These are phyloP conservation scores for Drosophila niveifrons DNA, from an alignment of 2,888 invertebrate genomes.

Conservation along the genomic window DNA sequence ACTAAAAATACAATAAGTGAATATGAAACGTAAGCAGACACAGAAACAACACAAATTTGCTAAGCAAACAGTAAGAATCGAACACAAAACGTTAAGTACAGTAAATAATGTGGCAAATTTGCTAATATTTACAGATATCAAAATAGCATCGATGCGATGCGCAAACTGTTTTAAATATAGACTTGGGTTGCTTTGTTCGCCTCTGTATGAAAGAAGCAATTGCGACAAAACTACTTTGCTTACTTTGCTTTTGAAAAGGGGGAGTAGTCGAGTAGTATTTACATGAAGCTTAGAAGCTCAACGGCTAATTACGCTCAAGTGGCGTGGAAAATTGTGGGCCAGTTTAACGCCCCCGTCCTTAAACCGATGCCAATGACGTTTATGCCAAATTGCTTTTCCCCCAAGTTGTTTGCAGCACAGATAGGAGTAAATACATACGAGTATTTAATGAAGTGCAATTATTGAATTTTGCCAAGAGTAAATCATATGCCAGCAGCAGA, in stretches of 20 bases:
- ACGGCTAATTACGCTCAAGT: conserved; percentile 79
- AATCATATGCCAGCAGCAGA: conserved; percentile 49
- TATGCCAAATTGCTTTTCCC: conserved; percentile 75
- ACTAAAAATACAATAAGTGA: conserved; percentile 39
- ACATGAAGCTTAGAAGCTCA: conserved; percentile 70
- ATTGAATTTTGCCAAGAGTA: conserved; percentile 64
- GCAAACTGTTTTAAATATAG: conserved; percentile 70
- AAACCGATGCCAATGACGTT: conserved; percentile 62
- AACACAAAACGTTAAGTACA: conserved; percentile 39
- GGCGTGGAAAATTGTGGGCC: conserved; percentile 78
- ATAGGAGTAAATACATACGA: conserved; percentile 56
- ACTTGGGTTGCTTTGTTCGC: conserved; percentile 14
- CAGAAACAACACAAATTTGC: conserved; percentile 47
- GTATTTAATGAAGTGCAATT: conserved; percentile 77
- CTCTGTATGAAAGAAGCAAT: conserved; percentile 14
- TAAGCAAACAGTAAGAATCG: conserved; percentile 26
- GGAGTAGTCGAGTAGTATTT: conserved; percentile 51
- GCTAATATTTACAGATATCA: conserved; percentile 76
- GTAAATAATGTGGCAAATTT: conserved; percentile 67
- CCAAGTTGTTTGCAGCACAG: conserved; percentile 50
- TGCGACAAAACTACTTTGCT: not conserved
- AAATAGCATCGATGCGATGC: conserved; percentile 77
- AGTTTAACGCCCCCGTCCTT: conserved; percentile 15
- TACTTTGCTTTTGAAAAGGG: not conserved
- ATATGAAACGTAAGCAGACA: conserved; percentile 3